These are phyloP conservation scores for Campaea margaritaria DNA, from an alignment of 2,888 invertebrate species.

Conservation along the genomic window DNA sequence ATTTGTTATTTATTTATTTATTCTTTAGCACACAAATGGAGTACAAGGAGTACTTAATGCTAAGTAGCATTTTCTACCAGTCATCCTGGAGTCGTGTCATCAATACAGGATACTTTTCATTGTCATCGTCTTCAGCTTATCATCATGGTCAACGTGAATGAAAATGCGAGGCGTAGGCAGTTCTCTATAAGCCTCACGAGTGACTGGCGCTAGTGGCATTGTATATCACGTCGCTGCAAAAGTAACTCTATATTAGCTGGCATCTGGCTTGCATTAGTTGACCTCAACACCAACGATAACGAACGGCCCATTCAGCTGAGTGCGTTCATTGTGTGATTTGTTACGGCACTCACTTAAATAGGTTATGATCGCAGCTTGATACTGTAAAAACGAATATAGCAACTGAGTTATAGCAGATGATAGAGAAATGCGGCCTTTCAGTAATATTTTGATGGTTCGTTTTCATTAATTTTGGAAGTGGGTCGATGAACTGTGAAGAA, in stretches of 20 bases:
- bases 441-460: neutral
- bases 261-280: conserved; percentile 48
- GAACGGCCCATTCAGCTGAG: conserved; percentile 44
- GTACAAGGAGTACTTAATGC: too few relatives aligned
- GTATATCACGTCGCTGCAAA: neutral
- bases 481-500: neutral
- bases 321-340: conserved; percentile 43
- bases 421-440: neutral
- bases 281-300: conserved; percentile 47
- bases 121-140: too few relatives aligned
- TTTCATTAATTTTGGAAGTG: conserved; percentile 1
- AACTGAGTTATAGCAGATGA: conserved; percentile 1
- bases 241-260: conserved; percentile 5
- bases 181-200: too few relatives aligned
- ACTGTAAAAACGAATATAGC: conserved; percentile 3
- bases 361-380: conserved; percentile 4
- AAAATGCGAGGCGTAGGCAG: too few relatives aligned
- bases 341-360: conserved; percentile 17
- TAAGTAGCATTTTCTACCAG: too few relatives aligned
- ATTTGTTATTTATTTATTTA: too few relatives aligned
- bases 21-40: too few relatives aligned
- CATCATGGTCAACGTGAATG: too few relatives aligned
- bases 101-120: too few relatives aligned
- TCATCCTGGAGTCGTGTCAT: too few relatives aligned
- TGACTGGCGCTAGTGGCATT: too few relatives aligned